These are phyloP conservation scores for Crocuta crocuta DNA, from an alignment of 2,113 vertebrate genomes.

Conservation along the genomic window DNA sequence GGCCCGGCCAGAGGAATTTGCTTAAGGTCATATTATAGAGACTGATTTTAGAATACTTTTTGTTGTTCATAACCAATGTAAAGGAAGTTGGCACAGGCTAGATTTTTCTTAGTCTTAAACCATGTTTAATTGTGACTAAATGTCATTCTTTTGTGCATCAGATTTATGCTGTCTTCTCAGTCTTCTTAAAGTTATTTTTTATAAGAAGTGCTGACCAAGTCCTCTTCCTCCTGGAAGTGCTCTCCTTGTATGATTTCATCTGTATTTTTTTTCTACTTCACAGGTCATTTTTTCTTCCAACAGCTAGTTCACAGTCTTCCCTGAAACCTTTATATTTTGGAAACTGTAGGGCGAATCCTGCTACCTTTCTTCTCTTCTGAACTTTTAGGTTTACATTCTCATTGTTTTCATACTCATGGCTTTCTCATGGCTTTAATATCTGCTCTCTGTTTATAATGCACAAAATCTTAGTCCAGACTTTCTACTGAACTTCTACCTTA, in stretches of 20 bases:
- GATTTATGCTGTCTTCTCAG: neutral
- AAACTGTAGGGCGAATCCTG: neutral
- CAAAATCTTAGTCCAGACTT: neutral
- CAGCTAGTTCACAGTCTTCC: neutral
- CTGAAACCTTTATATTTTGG: neutral
- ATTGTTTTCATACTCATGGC: no score
- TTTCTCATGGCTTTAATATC: neutral
- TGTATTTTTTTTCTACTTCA: neutral
- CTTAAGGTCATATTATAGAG: neutral
- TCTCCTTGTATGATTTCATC: neutral
- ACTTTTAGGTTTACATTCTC: no score
- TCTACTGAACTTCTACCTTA: neutral
- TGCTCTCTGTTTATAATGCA: neutral
- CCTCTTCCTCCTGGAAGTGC: neutral
- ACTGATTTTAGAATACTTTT: constrained; percentile 26
- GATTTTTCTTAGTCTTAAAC: neutral
- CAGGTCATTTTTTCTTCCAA: neutral
- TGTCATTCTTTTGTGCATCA: neutral
- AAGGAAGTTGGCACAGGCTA: neutral
- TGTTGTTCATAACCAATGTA: neutral
- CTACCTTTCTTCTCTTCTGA: neutral
- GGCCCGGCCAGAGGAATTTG: neutral
- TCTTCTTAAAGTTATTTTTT: neutral
- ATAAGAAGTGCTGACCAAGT: neutral
- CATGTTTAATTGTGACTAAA: neutral